These are phyloP conservation scores for Pseudobourletiella spinata DNA, from an alignment of 1,140 invertebrate species.

Conservation along the genomic window DNA sequence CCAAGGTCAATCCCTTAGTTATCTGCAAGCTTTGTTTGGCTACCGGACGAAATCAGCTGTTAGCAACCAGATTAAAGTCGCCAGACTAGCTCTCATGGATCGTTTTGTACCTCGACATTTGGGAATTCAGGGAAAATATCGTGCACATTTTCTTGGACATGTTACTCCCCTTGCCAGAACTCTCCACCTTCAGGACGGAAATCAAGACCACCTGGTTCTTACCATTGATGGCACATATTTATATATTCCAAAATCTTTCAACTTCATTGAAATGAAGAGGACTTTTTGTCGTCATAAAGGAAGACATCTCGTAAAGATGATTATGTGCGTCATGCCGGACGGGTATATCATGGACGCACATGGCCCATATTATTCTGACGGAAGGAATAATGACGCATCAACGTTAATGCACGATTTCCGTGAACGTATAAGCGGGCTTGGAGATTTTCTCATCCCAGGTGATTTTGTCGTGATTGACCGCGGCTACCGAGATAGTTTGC, in stretches of 20 bases:
- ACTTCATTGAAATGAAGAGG: conserved; percentile 8
- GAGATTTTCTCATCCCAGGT: too few species aligned
- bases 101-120: too few species aligned
- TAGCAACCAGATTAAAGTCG: not conserved
- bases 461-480: too few species aligned
- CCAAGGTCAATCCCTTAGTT: not conserved
- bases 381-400: conserved; percentile 31
- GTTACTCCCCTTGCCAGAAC: not conserved
- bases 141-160: not conserved
- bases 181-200: not conserved
- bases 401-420: too few species aligned
- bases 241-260: conserved; percentile 17
- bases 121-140: not conserved
- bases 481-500: not conserved
- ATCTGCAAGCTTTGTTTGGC: not conserved
- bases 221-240: conserved; percentile 26
- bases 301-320: conserved; percentile 20
- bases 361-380: conserved; percentile 29
- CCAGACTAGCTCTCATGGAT: not conserved
- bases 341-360: conserved; percentile 29
- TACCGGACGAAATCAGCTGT: not conserved
- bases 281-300: conserved; percentile 28
- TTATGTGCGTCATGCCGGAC: conserved; percentile 25
- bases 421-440: too few species aligned
- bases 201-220: not conserved